Evolutionary conservation across 2,113 vertebrate species (phyloP).

Genomic region (Galeopterus variegatus): DNA sequence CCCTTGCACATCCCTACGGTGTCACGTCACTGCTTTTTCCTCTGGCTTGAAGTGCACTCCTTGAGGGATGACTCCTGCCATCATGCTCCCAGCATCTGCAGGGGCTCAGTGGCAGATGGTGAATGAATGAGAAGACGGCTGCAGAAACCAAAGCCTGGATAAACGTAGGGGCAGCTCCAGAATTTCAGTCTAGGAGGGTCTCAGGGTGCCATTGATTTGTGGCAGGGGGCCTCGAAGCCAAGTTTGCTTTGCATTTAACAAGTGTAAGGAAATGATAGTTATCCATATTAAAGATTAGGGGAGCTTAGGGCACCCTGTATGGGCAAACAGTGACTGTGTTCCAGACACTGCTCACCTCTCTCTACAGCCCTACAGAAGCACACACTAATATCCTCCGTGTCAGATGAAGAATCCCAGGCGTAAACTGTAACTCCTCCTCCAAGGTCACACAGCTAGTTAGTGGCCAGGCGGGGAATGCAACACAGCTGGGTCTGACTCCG

Average conservation of each 20-base stretch:
- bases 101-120: background rate
- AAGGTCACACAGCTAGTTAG: background rate
- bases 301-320: background rate
- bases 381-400: background rate
- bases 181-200: background rate
- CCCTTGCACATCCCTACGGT: rapidly evolving
- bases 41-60: background rate
- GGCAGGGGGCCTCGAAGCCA: background rate
- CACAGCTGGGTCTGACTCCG: background rate
- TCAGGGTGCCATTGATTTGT: background rate
- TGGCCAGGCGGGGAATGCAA: background rate
- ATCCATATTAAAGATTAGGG: background rate
- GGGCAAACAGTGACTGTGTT: too few relatives aligned
- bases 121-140: background rate
- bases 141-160: background rate
- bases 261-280: background rate
- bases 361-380: background rate
- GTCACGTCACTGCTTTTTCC: rapidly evolving
- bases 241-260: background rate
- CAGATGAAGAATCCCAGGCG: background rate
- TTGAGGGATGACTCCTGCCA: background rate
- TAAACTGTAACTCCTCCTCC: rapidly evolving
- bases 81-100: rapidly evolving
- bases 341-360: too few relatives aligned
- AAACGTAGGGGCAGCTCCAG: background rate